Conservation (phyloP, 2,113 vertebrate genomes). For the Sciurus niger region DNA sequence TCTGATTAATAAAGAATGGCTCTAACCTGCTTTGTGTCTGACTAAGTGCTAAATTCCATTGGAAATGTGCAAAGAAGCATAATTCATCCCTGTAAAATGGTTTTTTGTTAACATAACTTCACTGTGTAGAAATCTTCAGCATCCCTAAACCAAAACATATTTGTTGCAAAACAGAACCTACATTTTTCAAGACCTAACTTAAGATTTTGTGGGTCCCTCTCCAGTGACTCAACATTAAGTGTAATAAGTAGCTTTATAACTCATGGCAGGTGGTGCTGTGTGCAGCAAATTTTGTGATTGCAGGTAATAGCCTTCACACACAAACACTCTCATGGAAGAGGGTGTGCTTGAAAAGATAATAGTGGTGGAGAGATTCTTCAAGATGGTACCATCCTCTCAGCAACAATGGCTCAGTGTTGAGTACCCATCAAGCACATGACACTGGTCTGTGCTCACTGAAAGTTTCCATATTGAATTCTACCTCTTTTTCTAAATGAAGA, state of each 20-base stretch:
- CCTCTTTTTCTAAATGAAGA: constrained; percentile 50
- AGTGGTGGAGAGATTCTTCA: constrained; percentile 24
- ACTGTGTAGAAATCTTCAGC: constrained; percentile 59
- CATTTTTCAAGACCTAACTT: constrained; percentile 67
- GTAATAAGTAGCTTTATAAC: constrained; percentile 61
- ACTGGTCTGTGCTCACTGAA: neutral
- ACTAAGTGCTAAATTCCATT: constrained; percentile 74
- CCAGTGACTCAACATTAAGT: constrained; percentile 66
- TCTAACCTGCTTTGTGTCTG: constrained; percentile 69
- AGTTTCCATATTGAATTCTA: constrained; percentile 51
- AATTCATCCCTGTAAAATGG: constrained; percentile 60
- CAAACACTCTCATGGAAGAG: neutral
- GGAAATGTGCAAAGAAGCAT: constrained; percentile 74
- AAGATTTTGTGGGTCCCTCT: constrained; percentile 58
- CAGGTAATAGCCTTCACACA: constrained; percentile 74
- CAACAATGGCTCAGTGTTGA: constrained; percentile 59
- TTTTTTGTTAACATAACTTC: constrained; percentile 75
- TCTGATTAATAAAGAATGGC: constrained; percentile 75
- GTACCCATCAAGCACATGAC: neutral
- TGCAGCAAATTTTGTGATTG: constrained; percentile 57
- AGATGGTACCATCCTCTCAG: neutral
- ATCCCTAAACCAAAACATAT: constrained; percentile 40
- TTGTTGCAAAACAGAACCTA: constrained; percentile 34
- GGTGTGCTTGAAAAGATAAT: constrained; percentile 67
- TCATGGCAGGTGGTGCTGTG: constrained; percentile 52